Base-by-base conservation (phyloP, 2,888 invertebrate species). In the Coenonympha arcania region DNA sequence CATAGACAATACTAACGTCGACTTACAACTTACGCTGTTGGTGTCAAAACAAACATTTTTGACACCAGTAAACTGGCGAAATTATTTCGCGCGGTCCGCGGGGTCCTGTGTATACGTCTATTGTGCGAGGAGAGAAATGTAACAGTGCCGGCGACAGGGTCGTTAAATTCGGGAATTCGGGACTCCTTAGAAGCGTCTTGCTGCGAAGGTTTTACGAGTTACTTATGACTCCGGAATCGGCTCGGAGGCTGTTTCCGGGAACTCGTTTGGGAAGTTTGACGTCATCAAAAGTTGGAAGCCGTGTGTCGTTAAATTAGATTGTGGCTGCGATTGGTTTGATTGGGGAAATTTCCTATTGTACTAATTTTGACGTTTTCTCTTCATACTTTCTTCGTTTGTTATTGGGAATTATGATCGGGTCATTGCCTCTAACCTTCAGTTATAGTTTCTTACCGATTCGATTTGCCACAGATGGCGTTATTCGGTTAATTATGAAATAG, bases 131-230 rank as follows among this genome's bases (percentile, higher is more conserved):
- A 70, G 69, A 71, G 80, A 61, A 76, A 78, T 75, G 78, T 76
- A 79, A 76, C 69, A 68, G 72, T 73, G 73, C 76, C 69, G 70
- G 67, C 66, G 73, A 71, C 71, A 71, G 66, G 66, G 67, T 77
- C 76, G 78, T 79, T 75, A 78, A 79, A 73, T 74, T 75, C 71
- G 69, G 68, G 68, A 67, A 69, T 70, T 73, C 73, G 68, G 66
- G 69, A 60, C 66, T 64, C 59, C 64, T 68, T 67, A 71, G 73
- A 67, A 69, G 54, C 59, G 66, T 64, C 71, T 70, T 66, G 67
- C 67, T 65, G 63, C 62, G 64, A 62, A 69, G 73, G 68, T 80
- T 83, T 84, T 81, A 83, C 77, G 81, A 79, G 74, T 72, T 79
- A 74, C 66, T 72, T 75, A 79, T 75, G 79, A 73, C 74, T 75